These are phyloP conservation scores for Hyles vespertilio DNA, from an alignment of 1,140 invertebrate genomes.

Conservation along the genomic window DNA sequence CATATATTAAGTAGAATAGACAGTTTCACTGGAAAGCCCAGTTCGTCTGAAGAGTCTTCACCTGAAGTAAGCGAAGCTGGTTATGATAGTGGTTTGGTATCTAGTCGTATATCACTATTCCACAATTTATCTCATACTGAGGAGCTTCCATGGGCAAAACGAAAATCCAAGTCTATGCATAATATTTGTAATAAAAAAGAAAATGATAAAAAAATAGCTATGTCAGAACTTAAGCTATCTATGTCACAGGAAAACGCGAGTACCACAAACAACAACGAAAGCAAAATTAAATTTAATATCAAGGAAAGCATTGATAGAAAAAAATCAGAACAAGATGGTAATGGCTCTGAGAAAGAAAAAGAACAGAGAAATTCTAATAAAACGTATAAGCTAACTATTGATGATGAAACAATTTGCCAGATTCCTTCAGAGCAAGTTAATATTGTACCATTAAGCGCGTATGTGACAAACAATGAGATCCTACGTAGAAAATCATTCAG, in stretches of 20 bases:
- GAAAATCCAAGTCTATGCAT: slow-evolving; percentile 47
- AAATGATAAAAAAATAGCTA: slow-evolving; percentile 12
- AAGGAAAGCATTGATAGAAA: too few species aligned
- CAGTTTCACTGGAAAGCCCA: slow-evolving; percentile 55
- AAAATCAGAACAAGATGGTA: not conserved
- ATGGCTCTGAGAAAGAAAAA: slow-evolving; percentile 23
- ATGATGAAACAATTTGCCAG: slow-evolving; percentile 22
- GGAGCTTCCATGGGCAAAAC: slow-evolving; percentile 36
- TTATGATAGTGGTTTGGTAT: slow-evolving; percentile 61
- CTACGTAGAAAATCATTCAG: slow-evolving; percentile 44
- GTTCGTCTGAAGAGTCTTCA: slow-evolving; percentile 29
- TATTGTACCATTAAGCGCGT: slow-evolving; percentile 13
- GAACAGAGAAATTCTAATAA: slow-evolving; percentile 22
- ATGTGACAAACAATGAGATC: slow-evolving; percentile 20
- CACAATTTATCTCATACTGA: slow-evolving; percentile 58
- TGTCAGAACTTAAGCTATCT: not conserved
- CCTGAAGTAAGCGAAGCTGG: slow-evolving; percentile 25
- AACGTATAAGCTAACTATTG: slow-evolving; percentile 27
- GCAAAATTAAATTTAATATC: not conserved
- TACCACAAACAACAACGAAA: not conserved
- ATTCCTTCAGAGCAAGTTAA: slow-evolving; percentile 11
- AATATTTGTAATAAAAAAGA: slow-evolving; percentile 42
- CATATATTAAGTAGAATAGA: slow-evolving; percentile 69
- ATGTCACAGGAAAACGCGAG: not conserved
- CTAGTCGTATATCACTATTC: slow-evolving; percentile 67